phyloP scores from a whole-genome alignment of 2,113 vertebrate genomes.

The Oryzias curvinotus region DNA sequence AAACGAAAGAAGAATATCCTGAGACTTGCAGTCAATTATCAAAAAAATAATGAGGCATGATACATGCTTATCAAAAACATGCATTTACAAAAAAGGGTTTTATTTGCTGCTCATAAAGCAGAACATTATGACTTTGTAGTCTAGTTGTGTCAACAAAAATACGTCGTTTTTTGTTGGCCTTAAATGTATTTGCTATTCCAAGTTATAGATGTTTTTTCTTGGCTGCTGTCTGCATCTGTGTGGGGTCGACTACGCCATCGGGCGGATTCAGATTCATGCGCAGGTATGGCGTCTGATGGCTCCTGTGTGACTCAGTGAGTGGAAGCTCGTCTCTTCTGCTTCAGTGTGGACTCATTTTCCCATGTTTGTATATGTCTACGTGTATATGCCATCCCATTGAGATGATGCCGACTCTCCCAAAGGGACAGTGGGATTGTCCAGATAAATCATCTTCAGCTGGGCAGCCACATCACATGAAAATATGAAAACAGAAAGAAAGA shows the following conservation, averaged over 20 bases:
- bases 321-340: constrained; percentile 21
- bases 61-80: too few relatives aligned
- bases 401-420: constrained; percentile 50
- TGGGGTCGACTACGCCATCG: constrained; percentile 35
- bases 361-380: constrained; percentile 43
- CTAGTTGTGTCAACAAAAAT: neutral
- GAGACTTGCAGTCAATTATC: neutral
- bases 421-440: constrained; percentile 59
- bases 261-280: constrained; percentile 40
- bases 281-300: constrained; percentile 21
- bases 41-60: neutral
- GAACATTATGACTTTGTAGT: too few relatives aligned
- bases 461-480: constrained; percentile 45
- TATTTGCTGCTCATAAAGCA: too few relatives aligned
- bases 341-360: constrained; percentile 34
- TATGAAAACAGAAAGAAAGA: neutral
- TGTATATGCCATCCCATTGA: constrained; percentile 36
- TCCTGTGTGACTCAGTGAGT: neutral
- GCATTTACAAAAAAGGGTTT: too few relatives aligned
- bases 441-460: constrained; percentile 64
- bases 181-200: constrained; percentile 21
- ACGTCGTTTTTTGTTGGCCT: constrained; percentile 15
- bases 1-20: neutral
- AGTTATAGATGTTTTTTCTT: constrained; percentile 15
- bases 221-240: constrained; percentile 15